Percentiles rank a stretch among this genome's conserved stretches.
Evolutionary conservation across 2,113 vertebrate genomes (phyloP).

Genomic region (Nyctereutes procyonoides): DNA sequence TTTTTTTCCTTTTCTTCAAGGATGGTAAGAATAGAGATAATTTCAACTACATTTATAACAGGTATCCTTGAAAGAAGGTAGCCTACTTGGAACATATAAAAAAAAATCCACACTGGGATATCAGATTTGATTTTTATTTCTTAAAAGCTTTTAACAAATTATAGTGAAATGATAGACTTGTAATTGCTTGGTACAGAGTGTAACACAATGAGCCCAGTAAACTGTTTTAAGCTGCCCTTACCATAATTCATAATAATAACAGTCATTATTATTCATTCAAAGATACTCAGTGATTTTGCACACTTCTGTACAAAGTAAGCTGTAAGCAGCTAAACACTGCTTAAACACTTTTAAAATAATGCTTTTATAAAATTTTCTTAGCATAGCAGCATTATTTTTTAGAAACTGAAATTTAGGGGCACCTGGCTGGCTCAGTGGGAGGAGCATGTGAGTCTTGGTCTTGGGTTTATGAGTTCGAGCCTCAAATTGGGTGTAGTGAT

Average conservation of each 20-base stretch:
- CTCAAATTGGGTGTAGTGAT: neutral
- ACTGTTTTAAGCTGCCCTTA: constrained; percentile 34
- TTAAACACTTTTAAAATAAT: neutral
- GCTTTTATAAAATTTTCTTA: neutral
- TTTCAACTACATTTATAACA: neutral
- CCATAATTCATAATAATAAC: neutral
- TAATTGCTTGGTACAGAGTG: neutral
- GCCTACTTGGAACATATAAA: neutral
- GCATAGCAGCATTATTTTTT: neutral
- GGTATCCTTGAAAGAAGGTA: neutral
- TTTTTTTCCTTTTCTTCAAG: neutral
- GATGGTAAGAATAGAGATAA: neutral
- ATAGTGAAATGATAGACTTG: neutral
- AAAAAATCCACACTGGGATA: neutral
- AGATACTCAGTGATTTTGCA: neutral
- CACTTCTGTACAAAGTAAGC: neutral
- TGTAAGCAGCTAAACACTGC: neutral
- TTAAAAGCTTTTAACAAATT: neutral
- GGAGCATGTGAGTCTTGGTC: neutral
- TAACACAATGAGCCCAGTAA: neutral
- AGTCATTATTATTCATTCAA: neutral
- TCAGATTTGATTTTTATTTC: neutral
- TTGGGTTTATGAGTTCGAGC: neutral
- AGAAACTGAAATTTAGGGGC: neutral
- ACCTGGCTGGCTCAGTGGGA: neutral